Base-by-base conservation (phyloP, 2,113 vertebrate species). In the Melanerpes aurifrons region DNA sequence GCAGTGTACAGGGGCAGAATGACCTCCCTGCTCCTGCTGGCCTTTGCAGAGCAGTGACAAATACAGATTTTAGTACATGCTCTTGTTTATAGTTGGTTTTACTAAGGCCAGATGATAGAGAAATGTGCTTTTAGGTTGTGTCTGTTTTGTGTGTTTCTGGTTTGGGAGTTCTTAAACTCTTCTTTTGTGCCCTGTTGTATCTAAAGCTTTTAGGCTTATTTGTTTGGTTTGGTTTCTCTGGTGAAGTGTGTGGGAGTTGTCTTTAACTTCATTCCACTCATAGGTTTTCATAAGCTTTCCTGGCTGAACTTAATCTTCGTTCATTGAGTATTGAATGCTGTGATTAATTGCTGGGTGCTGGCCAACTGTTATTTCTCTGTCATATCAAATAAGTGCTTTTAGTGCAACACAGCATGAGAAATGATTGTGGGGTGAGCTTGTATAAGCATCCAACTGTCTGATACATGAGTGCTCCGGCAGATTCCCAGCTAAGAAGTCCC, bases 141-240 rank as follows among this genome's bases (percentile, higher is more conserved):
- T 79, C 9, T 40, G 18, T 59, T 84, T 53, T 70, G 45, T 70
- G 89, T 89, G 32, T 92, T 70, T 92, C 62, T 86, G 31, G 4
- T 81, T 75, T 91, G 40, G 26, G 29, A 86, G 22, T 81, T 86
- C 28, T 88, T 57, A 63, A 72, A 59, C 53, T 72, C 17, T 73
- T 58, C 9, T 20, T 87, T 67, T 9, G 18, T 80, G 66, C 84
- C 58, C 50, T 29, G 11, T 19, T 87, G 69, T 73, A 93, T 74
- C 73, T 62, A 63, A 86, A 84, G 58, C 56, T 47, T 62, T 18
- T 19, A 58, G 35, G 50, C n/a, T 40, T 57, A 57, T 83, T 86
- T 82, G 69, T 93, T 82, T 90, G 32, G 54, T 93, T 93, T 96
- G 73, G 83, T 91, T 96, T 92, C 92, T 93, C 63, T 86, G 88